phyloP scores from a whole-genome alignment of 1,140 invertebrate species.

The Druon quercuslanigerum region DNA sequence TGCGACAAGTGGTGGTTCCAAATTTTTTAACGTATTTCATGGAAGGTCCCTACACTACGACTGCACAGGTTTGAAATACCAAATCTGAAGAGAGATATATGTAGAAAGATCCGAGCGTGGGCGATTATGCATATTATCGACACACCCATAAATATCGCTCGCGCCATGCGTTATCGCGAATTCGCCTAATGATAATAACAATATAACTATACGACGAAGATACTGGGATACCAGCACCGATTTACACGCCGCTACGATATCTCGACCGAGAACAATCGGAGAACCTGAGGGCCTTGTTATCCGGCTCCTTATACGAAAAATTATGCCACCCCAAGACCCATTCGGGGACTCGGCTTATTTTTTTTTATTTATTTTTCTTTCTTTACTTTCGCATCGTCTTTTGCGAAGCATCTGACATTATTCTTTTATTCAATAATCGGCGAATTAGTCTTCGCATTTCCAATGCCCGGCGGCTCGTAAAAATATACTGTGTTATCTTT shows the following conservation, averaged over 20 bases:
- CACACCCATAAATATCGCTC: slow-evolving; percentile 51
- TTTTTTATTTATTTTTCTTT: not conserved
- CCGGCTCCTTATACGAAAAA: slow-evolving; percentile 8
- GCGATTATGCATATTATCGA: slow-evolving; percentile 51
- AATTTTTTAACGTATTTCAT: too few species aligned
- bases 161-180: slow-evolving; percentile 42
- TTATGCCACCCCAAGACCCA: slow-evolving; percentile 14
- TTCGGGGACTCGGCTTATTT: not conserved
- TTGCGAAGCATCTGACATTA: slow-evolving; percentile 11
- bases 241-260: slow-evolving; percentile 6
- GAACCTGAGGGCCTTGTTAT: slow-evolving; percentile 23
- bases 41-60: too few species aligned
- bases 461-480: slow-evolving; percentile 5
- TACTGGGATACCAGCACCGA: not conserved
- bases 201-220: slow-evolving; percentile 40
- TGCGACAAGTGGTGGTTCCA: too few species aligned
- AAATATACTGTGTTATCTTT: slow-evolving; percentile 2
- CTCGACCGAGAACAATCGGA: slow-evolving; percentile 27
- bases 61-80: too few species aligned
- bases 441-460: slow-evolving; percentile 15
- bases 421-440: slow-evolving; percentile 31
- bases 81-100: not conserved
- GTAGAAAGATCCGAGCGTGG: slow-evolving; percentile 35
- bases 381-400: slow-evolving; percentile 8
- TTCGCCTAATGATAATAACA: slow-evolving; percentile 47